phyloP scores from a whole-genome alignment of 2,797 vertebrate genomes.

The Aldrovandia affinis region DNA sequence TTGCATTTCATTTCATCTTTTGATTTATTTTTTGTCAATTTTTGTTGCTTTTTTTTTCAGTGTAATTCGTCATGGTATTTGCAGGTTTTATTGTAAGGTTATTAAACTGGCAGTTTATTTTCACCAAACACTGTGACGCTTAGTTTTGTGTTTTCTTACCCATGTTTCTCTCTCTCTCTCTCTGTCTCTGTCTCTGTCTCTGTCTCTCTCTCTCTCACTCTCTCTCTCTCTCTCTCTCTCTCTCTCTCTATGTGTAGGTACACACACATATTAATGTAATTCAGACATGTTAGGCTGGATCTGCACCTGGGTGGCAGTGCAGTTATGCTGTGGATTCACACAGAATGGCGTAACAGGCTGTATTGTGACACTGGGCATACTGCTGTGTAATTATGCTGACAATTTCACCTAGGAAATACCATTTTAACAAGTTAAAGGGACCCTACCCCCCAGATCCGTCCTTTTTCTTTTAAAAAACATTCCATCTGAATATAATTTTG shows the following conservation, averaged over 20 bases:
- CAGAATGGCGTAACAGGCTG: constrained; percentile 88
- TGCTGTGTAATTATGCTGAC: constrained; percentile 68
- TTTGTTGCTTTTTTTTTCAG: constrained; percentile 74
- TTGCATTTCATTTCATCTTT: constrained; percentile 74
- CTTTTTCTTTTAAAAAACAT: constrained; percentile 61
- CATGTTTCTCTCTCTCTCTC: constrained; percentile 25
- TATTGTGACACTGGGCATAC: constrained; percentile 85
- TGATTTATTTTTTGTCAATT: constrained; percentile 75
- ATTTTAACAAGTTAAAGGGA: constrained; percentile 63
- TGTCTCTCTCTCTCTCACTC: constrained; percentile 22
- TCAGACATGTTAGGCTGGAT: constrained; percentile 60
- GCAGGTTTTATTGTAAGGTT: constrained; percentile 82
- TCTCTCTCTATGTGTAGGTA: neutral
- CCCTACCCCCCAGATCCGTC: constrained; percentile 65
- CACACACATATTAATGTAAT: constrained; percentile 34
- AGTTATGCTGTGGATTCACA: constrained; percentile 95
- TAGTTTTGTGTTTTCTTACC: constrained; percentile 69
- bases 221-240: constrained; percentile 29
- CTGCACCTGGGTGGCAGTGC: constrained; percentile 70
- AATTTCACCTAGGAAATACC: constrained; percentile 50
- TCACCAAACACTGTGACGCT: constrained; percentile 96
- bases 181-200: constrained; percentile 29
- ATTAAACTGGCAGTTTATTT: constrained; percentile 83
- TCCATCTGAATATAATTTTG: constrained; percentile 64
- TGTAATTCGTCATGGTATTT: constrained; percentile 80